Evolutionary conservation across 1,140 invertebrate species (phyloP).

Genomic region (Cardiocondyla obscurior): DNA sequence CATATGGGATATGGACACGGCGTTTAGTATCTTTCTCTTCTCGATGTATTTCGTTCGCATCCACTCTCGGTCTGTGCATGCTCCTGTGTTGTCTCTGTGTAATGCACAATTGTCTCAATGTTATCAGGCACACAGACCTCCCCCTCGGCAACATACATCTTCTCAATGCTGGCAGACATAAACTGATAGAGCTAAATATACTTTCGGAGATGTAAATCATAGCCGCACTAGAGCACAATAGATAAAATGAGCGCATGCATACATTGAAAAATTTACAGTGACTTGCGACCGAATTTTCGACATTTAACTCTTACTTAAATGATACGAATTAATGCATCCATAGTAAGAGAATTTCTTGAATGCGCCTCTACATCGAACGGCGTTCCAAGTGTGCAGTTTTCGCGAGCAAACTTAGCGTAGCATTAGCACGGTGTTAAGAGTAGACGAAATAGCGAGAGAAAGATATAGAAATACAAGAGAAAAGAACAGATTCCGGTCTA

Average conservation of each 20-base stretch:
- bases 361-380: not conserved
- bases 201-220: not conserved
- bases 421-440: not conserved
- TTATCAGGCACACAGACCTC: conserved; percentile 35
- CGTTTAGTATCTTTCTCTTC: conserved; percentile 48
- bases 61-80: conserved; percentile 49
- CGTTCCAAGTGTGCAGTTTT: not conserved
- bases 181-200: conserved; percentile 11
- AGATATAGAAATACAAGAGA: conserved; percentile 42
- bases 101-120: conserved; percentile 49
- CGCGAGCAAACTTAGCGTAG: not conserved
- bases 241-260: conserved; percentile 18
- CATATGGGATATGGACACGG: conserved; percentile 21
- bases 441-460: not conserved
- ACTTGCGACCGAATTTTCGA: not conserved
- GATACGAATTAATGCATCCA: not conserved
- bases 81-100: conserved; percentile 45
- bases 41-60: conserved; percentile 52
- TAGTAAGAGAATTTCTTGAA: not conserved
- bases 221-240: not conserved
- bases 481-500: conserved; percentile 31
- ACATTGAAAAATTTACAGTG: not conserved
- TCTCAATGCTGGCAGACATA: conserved; percentile 31
- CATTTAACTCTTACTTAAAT: not conserved
- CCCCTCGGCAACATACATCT: conserved; percentile 1